Conservation (phyloP, 2,113 vertebrate species). For the Butorides virescens region DNA sequence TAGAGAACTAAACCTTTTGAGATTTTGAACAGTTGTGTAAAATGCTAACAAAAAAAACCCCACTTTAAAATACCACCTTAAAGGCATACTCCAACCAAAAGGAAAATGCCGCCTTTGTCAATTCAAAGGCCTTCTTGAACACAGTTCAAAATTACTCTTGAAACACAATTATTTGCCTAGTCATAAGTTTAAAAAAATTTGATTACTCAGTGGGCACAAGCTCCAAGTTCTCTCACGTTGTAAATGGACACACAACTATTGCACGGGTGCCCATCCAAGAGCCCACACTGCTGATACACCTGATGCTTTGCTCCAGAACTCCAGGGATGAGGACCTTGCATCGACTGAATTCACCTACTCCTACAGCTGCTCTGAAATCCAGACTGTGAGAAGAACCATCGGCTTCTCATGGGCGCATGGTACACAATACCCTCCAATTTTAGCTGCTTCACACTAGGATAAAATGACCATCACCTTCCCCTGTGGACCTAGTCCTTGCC, state of each 20-base stretch:
- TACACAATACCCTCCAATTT: neutral
- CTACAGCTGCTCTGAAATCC: neutral
- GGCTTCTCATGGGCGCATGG: neutral
- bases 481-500: neutral
- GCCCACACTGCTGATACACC: neutral
- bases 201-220: neutral
- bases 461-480: neutral
- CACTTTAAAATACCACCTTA: neutral
- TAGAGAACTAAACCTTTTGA: neutral
- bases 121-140: neutral
- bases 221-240: neutral
- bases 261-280: fast-evolving
- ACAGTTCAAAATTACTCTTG: neutral
- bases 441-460: neutral
- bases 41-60: neutral
- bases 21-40: neutral
- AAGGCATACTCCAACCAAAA: neutral
- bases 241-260: neutral
- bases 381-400: neutral
- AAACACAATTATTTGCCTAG: neutral
- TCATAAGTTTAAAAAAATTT: neutral
- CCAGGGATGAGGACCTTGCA: neutral
- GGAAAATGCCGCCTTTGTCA: neutral
- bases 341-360: neutral
- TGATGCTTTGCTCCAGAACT: neutral